These are phyloP conservation scores for Apostichopus californicus DNA, from an alignment of 35 echinoderm and acorn worm species.

Conservation along the genomic window DNA sequence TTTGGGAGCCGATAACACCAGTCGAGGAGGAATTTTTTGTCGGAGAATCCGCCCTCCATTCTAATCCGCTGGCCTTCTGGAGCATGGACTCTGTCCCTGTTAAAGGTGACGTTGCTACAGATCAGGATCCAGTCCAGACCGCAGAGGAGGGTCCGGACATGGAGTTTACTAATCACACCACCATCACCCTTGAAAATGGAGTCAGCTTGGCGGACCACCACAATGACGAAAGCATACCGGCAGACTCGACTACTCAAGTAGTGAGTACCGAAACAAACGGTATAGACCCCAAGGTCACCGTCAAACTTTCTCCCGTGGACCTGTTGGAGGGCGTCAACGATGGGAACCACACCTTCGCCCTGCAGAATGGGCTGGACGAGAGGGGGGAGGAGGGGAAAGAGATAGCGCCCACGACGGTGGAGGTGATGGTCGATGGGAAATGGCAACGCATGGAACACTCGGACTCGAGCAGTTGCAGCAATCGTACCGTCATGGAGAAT, in stretches of 20 bases:
- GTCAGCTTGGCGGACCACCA: background rate
- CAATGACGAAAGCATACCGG: background rate
- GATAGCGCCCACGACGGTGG: background rate
- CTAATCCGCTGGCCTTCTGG: slow-evolving; percentile 54
- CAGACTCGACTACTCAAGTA: background rate
- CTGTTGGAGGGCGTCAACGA: slow-evolving; percentile 61
- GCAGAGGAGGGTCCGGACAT: slow-evolving; percentile 33
- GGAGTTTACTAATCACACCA: slow-evolving; percentile 28
- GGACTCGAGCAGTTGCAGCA: slow-evolving; percentile 49
- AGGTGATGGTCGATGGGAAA: background rate
- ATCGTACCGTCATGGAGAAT: slow-evolving; percentile 46
- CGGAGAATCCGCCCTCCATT: background rate
- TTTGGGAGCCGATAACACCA: slow-evolving; percentile 90
- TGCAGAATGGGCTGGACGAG: background rate
- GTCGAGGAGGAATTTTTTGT: slow-evolving; percentile 85
- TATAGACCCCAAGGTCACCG: background rate
- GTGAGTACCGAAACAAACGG: background rate
- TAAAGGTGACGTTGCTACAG: slow-evolving; percentile 23
- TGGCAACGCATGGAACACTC: background rate
- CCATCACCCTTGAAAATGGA: slow-evolving; percentile 32
- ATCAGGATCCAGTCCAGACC: slow-evolving; percentile 14
- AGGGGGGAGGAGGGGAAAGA: background rate
- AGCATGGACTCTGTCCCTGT: slow-evolving; percentile 56
- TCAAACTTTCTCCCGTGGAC: slow-evolving; percentile 57
- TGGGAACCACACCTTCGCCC: background rate